Conservation (phyloP, 2,797 vertebrate genomes). For the Pseudomugil tenellus region DNA sequence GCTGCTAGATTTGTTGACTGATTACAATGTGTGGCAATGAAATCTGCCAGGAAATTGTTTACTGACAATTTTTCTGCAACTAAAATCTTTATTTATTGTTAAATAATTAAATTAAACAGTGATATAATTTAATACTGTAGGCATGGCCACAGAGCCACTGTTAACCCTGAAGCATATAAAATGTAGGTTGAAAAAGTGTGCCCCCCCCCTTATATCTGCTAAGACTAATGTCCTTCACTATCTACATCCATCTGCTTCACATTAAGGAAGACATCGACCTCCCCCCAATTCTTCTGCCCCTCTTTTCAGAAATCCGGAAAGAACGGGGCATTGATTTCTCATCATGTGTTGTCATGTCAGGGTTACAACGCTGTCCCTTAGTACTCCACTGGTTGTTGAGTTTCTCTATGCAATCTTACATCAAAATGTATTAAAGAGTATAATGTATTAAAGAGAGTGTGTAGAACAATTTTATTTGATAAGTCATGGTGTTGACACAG, state of each 20-base stretch:
- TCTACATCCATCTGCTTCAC: constrained; percentile 51
- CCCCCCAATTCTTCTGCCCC: constrained; percentile 9
- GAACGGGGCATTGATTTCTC: constrained; percentile 71
- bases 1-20: too few species aligned
- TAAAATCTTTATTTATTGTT: too few species aligned
- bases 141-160: too few species aligned
- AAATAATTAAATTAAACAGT: too few species aligned
- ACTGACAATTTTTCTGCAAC: too few species aligned
- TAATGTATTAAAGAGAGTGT: too few species aligned
- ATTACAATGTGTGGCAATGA: too few species aligned
- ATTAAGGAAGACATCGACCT: constrained; percentile 57
- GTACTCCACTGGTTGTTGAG: constrained; percentile 34
- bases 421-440: not conserved
- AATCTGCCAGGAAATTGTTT: too few species aligned
- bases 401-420: constrained; percentile 24
- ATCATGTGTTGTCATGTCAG: constrained; percentile 69
- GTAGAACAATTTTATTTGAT: not conserved
- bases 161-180: too few species aligned
- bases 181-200: too few species aligned
- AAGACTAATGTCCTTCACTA: constrained; percentile 50
- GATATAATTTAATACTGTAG: too few species aligned
- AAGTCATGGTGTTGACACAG: not conserved
- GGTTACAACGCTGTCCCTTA: constrained; percentile 62
- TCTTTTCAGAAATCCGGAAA: constrained; percentile 51
- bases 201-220: constrained; percentile 35